Conservation (phyloP, 2,888 invertebrate species). For the Biston betularia region DNA sequence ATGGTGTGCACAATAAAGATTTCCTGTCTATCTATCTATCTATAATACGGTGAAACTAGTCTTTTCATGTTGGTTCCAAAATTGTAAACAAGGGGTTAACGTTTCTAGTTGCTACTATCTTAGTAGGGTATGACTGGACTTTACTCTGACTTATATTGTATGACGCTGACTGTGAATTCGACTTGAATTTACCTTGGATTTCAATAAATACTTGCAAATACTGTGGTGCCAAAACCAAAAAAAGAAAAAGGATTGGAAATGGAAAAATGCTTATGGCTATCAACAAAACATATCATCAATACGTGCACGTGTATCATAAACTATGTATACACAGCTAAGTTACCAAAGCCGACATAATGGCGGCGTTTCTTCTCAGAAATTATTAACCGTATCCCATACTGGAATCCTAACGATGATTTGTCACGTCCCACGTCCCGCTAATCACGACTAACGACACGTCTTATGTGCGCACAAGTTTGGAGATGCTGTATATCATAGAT, state of each 20-base stretch:
- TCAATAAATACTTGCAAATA: too few relatives aligned
- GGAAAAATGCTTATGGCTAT: not conserved
- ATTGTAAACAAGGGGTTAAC: not conserved
- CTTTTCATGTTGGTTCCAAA: too few relatives aligned
- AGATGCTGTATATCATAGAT: constrained; percentile 19
- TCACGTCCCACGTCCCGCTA: constrained; percentile 39
- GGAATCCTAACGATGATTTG: constrained; percentile 43
- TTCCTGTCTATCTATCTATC: too few relatives aligned
- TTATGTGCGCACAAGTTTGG: constrained; percentile 19
- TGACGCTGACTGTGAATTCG: too few relatives aligned
- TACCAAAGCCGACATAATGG: not conserved
- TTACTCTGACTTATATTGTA: not conserved
- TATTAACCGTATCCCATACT: constrained; percentile 27
- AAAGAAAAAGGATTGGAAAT: too few relatives aligned
- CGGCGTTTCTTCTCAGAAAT: constrained; percentile 14
- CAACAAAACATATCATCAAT: not conserved
- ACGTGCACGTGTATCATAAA: not conserved
- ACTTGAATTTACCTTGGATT: too few relatives aligned
- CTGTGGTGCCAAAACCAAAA: too few relatives aligned
- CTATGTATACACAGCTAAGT: constrained; percentile 11
- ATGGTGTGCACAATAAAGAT: too few relatives aligned
- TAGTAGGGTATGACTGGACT: too few relatives aligned
- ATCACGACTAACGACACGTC: constrained; percentile 45
- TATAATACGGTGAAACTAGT: too few relatives aligned
- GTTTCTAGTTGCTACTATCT: not conserved